phyloP scores from a whole-genome alignment of 1,140 invertebrate species.

The Meloidogyne exigua region DNA sequence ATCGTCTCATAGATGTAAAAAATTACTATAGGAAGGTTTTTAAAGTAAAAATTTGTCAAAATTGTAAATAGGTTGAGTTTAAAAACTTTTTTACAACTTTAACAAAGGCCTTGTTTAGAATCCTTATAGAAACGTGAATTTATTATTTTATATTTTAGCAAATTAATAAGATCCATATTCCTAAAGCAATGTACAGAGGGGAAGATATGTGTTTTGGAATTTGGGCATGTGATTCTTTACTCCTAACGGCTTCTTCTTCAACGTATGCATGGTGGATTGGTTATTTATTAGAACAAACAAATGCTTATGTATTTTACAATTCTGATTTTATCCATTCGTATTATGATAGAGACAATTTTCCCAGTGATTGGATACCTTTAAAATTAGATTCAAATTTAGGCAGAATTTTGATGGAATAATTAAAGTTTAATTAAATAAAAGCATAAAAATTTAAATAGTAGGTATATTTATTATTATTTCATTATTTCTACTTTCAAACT shows the following conservation, averaged over 20 bases:
- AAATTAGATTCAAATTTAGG: background rate
- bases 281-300: slow-evolving; percentile 29
- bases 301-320: background rate
- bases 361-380: background rate
- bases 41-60: too few relatives aligned
- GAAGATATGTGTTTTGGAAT: slow-evolving; percentile 32
- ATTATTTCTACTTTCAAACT: background rate
- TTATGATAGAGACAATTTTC: background rate
- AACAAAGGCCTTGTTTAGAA: too few relatives aligned
- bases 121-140: background rate
- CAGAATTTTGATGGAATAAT: background rate
- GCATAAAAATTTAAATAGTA: background rate
- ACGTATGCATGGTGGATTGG: slow-evolving; percentile 42
- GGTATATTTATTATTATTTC: background rate
- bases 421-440: background rate
- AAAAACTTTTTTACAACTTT: background rate
- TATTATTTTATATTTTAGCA: slow-evolving; percentile 1
- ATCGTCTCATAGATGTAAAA: too few relatives aligned
- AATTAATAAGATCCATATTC: slow-evolving; percentile 12
- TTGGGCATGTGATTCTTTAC: slow-evolving; percentile 29
- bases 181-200: slow-evolving; percentile 16
- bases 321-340: background rate
- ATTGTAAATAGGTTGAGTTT: too few relatives aligned
- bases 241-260: slow-evolving; percentile 24
- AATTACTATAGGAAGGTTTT: too few relatives aligned